phyloP scores from a whole-genome alignment of 2,797 vertebrate species.

The Tenualosa ilisha region DNA sequence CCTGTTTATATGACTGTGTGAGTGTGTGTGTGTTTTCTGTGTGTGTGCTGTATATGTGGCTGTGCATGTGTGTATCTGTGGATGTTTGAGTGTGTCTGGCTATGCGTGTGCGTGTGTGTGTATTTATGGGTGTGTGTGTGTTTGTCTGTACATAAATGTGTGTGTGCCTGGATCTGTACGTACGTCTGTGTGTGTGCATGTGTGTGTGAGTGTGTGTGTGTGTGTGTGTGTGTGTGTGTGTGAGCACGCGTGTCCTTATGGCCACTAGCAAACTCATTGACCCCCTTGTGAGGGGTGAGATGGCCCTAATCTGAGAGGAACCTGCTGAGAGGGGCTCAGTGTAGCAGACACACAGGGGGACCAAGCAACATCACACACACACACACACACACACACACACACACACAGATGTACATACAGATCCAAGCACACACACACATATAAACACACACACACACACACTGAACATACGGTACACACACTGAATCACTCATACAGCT shows the following conservation, averaged over 20 bases:
- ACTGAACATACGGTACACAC: too few relatives aligned
- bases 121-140: background rate
- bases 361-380: background rate
- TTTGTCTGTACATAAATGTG: background rate
- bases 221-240: background rate
- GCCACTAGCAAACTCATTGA: background rate
- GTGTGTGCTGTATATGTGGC: too few relatives aligned
- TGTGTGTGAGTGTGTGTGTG: background rate
- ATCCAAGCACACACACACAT: background rate
- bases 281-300: slow-evolving; percentile 14
- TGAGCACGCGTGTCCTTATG: background rate
- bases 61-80: background rate
- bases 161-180: background rate
- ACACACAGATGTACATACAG: background rate
- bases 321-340: background rate
- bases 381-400: slow-evolving; percentile 12
- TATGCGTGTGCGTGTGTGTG: background rate
- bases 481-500: too few relatives aligned
- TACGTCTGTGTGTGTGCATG: background rate
- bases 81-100: background rate
- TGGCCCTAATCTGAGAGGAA: slow-evolving; percentile 9
- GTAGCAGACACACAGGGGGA: background rate
- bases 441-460: background rate
- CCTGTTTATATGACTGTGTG: background rate
- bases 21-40: background rate